phyloP scores from a whole-genome alignment of 2,113 vertebrate genomes.

The Ptychochromis oligacanthus region DNA sequence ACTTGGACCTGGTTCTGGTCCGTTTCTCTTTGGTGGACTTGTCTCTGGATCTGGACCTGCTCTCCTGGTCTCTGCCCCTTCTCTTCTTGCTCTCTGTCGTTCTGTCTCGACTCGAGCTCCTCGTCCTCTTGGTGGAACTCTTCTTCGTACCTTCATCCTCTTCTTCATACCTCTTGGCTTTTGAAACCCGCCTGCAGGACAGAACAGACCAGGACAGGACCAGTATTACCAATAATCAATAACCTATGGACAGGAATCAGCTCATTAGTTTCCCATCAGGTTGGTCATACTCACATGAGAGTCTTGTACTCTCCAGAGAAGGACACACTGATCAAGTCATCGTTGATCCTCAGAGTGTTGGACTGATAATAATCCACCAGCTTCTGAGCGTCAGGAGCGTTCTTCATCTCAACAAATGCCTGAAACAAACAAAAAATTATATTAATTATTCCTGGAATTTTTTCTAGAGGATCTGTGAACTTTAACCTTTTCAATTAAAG shows the following conservation, averaged over 20 bases:
- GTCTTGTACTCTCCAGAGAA: conserved; percentile 73
- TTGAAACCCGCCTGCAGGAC: conserved; percentile 27
- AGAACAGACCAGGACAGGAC: background rate
- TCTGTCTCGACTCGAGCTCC: background rate
- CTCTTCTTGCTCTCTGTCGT: background rate
- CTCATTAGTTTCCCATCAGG: background rate
- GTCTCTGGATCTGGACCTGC: conserved; percentile 7
- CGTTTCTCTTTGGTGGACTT: background rate
- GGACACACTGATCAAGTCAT: conserved; percentile 56
- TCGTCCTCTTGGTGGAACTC: conserved; percentile 21
- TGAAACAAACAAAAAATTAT: conserved; percentile 14
- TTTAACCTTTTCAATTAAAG: background rate
- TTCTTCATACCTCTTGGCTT: conserved; percentile 47
- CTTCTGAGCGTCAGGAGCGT: conserved; percentile 65
- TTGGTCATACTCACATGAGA: conserved; percentile 63
- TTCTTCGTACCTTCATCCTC: conserved; percentile 37
- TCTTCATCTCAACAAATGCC: conserved; percentile 77
- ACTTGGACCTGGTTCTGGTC: background rate
- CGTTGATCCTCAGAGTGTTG: conserved; percentile 69
- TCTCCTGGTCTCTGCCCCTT: background rate
- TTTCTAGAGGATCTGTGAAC: background rate
- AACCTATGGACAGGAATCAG: background rate
- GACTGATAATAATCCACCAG: conserved; percentile 72
- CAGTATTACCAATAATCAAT: fast-evolving
- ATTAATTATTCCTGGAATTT: background rate